Evolutionary conservation across 2,113 vertebrate genomes (phyloP), one percentile per base, ranked within the genome.

Genomic region (Scartelaos histophorus): DNA sequence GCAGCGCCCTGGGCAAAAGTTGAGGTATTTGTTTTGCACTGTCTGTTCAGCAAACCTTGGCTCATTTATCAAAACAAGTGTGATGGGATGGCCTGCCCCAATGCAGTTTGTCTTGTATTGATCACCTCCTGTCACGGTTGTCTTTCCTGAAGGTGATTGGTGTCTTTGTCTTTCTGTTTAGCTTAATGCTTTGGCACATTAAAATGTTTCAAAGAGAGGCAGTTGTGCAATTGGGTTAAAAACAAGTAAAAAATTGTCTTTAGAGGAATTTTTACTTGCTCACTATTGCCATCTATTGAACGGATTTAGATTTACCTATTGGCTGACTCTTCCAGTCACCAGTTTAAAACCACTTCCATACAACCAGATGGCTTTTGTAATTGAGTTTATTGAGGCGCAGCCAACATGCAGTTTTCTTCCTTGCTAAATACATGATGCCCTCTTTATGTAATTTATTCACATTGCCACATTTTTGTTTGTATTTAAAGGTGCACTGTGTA

Each of bases 31-130:
- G 81, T 86, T 25, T 88, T 85, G 77, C 83, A 43, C 85, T 71
- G 75, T 84, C 86, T 86, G 80, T 76, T 90, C 82, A 87, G 85
- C 84, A 83, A 89, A 84, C 75, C 81, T 9, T 1, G 56, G 69
- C 85, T 82, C 88, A 86, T 92, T 92, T 88, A 84, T 91, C 85
- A 90, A 87, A 80, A 88, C 38, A 58, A 70, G 69, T 24, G n/a
- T 58, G 79, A 87, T 86, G 75, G 74, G 70, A 67, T 67, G 62
- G 73, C 71, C 74, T 75, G 76, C 76, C 83, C 87, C 71, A 1
- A 61, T 25, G 45, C 79, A 53, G 73, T 89, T 91, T 74, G 75
- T 86, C 78, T 87, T 75, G 69, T 90, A 92, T 92, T 87, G 91
- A 92, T 91, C 82, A 76, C 71, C 66, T 80, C 71, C 78, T 87